These are phyloP conservation scores for Drosophila meridiana DNA, from an alignment of 2,888 invertebrate genomes.

Conservation along the genomic window DNA sequence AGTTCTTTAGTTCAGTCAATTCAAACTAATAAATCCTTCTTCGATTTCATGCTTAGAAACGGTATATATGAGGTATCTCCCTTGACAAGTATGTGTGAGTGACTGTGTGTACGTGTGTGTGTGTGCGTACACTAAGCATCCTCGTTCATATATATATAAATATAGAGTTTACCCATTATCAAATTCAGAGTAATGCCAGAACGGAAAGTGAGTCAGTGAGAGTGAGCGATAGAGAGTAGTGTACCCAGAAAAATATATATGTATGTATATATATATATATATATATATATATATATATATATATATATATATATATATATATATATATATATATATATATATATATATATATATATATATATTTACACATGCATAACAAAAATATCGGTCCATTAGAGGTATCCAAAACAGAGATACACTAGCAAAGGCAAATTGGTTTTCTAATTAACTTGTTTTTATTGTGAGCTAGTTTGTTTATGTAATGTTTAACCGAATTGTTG, in stretches of 20 bases:
- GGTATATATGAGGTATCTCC: no score
- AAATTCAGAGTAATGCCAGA: background rate
- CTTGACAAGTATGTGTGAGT: no score
- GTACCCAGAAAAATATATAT: background rate
- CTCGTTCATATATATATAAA: background rate
- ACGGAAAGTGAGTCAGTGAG: background rate
- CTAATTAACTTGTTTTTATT: conserved; percentile 70
- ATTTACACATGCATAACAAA: conserved; percentile 3
- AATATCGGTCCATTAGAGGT: conserved; percentile 3
- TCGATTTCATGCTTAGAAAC: background rate
- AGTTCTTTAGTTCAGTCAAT: background rate
- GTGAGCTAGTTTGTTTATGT: conserved; percentile 57
- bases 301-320: no score
- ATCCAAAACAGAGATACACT: conserved; percentile 11
- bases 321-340: no score
- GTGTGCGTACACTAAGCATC: background rate
- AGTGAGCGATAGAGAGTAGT: background rate
- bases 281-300: no score
- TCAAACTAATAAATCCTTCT: background rate
- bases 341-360: background rate
- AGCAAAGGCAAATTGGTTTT: conserved; percentile 53
- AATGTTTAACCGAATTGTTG: conserved; percentile 59
- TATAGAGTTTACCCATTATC: background rate
- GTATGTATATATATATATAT: background rate
- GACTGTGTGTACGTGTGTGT: background rate